Evolutionary conservation across 30 jellyfish, hydroid and myxozoan genomes (phyloP), one percentile per base, ranked within the genome.

Genomic region (Mastigias papua): DNA sequence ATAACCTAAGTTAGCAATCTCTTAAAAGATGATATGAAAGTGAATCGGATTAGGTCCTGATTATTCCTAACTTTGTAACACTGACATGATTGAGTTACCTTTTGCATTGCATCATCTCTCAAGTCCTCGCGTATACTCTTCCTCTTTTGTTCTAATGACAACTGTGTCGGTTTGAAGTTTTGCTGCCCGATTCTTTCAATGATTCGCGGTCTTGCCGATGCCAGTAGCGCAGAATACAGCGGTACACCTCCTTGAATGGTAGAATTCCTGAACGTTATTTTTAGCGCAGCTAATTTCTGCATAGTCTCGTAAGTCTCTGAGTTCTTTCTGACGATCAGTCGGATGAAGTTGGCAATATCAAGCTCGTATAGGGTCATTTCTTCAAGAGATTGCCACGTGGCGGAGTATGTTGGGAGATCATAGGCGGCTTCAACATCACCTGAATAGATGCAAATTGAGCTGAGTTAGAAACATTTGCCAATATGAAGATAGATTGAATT

Each of bases 291-390:
- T 16, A 91, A 4, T 34, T 62, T 65, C 29, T 90, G 87, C 87
- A 95, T 90, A 60, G 89, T 82, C 64, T 87, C 94, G 63, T 73
- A 87, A 11, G 99, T 95, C 35, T 89, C 99, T 51, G 98, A 96
- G 69, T 90, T 89, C 79, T 95, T 95, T 75, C 80, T 95, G 64
- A 86, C 91, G 30, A 95, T 90, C 72, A 95, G 60, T 23, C 98
- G 97, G 29, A 86, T 46, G 70, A 90, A 90, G 50, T 97, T 88
- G 15, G 93, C 30, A 25, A 71, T 64, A 57, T 90, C 98, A 16
- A 95, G 87, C 48, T 95, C 97, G 51, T 88, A 90, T 5, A 86
- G 79, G 31, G 92, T 90, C 63, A 81, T 33, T 30, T 86, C 95
- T 34, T 84, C 96, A 25, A 86, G 70, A 93, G 98, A 90, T 19